A percentile compares a stretch with the other conserved stretches of the same genome.
Evolutionary conservation across 2,888 invertebrate genomes (phyloP).

Genomic region (Ophion ventricosus): DNA sequence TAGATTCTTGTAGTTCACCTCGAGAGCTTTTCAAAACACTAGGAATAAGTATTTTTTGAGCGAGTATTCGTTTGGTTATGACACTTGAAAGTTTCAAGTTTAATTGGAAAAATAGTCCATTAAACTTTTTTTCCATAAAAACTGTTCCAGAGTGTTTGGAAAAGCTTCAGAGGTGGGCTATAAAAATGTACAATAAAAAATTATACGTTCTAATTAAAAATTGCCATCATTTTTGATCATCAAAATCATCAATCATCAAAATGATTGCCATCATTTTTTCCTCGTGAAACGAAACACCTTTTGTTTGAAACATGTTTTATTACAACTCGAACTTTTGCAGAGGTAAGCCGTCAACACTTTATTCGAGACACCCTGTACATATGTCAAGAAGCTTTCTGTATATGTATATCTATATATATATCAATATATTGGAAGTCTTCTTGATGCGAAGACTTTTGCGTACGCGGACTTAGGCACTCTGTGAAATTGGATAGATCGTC

Average conservation of each 20-base stretch:
- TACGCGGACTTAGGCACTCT: conserved; percentile 43
- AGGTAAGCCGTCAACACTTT: not conserved
- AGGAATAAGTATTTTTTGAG: not conserved
- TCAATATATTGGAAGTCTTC: not conserved
- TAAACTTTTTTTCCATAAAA: too few species aligned
- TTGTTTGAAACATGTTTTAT: not conserved
- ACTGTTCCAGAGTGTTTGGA: not conserved
- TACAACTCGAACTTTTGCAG: not conserved
- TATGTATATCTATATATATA: not conserved
- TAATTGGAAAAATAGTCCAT: not conserved
- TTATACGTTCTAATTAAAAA: not conserved
- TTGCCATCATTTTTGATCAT: too few species aligned
- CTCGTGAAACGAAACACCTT: not conserved
- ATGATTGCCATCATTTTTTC: not conserved
- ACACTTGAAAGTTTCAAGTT: not conserved
- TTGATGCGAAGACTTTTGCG: not conserved
- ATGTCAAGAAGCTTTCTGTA: not conserved
- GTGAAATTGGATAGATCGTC: conserved; percentile 59
- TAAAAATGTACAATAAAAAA: not conserved
- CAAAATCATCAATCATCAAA: too few species aligned
- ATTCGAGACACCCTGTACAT: not conserved
- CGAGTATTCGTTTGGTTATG: not conserved
- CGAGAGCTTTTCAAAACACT: not conserved
- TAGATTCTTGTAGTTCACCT: not conserved
- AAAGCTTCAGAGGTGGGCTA: not conserved